phyloP scores from a whole-genome alignment of 2,888 invertebrate species.

The Lasioglossum lativentre region DNA sequence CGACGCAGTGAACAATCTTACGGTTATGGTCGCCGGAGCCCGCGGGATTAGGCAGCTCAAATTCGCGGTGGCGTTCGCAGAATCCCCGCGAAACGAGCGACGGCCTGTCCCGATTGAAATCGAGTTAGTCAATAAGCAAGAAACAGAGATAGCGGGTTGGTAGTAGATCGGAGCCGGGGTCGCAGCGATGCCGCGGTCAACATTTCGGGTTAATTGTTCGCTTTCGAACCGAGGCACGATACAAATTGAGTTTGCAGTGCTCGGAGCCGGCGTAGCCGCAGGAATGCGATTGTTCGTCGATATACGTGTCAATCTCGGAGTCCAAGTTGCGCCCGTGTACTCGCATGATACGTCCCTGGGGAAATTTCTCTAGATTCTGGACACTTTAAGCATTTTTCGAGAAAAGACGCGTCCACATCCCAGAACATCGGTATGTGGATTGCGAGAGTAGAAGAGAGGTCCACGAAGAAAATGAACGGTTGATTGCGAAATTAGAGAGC shows the following conservation, averaged over 20 bases:
- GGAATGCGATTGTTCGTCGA: conserved; percentile 31
- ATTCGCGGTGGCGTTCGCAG: not conserved
- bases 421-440: not conserved
- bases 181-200: conserved; percentile 39
- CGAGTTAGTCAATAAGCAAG: conserved; percentile 45
- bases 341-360: not conserved
- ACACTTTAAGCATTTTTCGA: not conserved
- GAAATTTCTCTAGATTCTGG: not conserved
- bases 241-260: conserved; percentile 49
- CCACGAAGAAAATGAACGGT: no score
- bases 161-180: conserved; percentile 11
- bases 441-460: not conserved
- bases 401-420: no score
- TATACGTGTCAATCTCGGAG: conserved; percentile 23
- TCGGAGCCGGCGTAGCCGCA: conserved; percentile 21
- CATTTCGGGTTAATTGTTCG: conserved; percentile 60
- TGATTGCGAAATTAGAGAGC: no score
- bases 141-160: conserved; percentile 27
- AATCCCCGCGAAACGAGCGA: not conserved
- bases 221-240: conserved; percentile 46
- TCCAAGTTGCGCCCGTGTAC: not conserved
- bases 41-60: no score
- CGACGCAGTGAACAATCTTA: no score
- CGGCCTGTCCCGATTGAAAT: conserved; percentile 31
- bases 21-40: no score